A percentile compares a stretch with the other conserved stretches of the same genome.
Conservation (phyloP, 2,888 invertebrate genomes). For the Tenthredo distinguenda region DNA sequence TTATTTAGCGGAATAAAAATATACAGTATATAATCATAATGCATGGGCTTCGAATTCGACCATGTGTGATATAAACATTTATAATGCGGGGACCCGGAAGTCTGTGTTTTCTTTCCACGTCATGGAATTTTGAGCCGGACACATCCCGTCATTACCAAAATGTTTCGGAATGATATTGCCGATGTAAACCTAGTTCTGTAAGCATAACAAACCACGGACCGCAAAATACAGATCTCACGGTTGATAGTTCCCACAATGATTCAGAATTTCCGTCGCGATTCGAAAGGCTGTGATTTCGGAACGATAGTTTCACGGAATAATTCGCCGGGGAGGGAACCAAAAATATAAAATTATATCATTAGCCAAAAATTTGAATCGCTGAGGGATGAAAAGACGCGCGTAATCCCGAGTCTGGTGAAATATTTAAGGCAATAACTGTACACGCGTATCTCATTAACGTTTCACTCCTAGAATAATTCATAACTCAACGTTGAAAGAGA, state of each 20-base stretch:
- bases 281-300: too few species aligned
- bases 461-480: conserved; percentile 45
- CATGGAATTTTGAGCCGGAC: background rate
- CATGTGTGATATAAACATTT: background rate
- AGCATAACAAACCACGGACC: background rate
- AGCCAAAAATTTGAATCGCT: background rate
- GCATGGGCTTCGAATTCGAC: background rate
- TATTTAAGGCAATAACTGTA: conserved; percentile 19
- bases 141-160: background rate
- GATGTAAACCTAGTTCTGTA: background rate
- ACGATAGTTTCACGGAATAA: too few species aligned
- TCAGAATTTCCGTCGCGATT: too few species aligned
- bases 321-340: background rate
- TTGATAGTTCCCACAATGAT: background rate
- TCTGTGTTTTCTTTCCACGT: conserved; percentile 7
- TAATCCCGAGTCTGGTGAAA: background rate
- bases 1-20: background rate
- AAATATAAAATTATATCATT: background rate
- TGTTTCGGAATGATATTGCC: background rate
- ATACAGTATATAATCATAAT: background rate
- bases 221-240: background rate
- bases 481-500: conserved; percentile 33
- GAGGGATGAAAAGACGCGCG: background rate
- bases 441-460: conserved; percentile 35
- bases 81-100: background rate